Conservation (phyloP, 2,888 invertebrate species). For the Mechanitis messenoides region DNA sequence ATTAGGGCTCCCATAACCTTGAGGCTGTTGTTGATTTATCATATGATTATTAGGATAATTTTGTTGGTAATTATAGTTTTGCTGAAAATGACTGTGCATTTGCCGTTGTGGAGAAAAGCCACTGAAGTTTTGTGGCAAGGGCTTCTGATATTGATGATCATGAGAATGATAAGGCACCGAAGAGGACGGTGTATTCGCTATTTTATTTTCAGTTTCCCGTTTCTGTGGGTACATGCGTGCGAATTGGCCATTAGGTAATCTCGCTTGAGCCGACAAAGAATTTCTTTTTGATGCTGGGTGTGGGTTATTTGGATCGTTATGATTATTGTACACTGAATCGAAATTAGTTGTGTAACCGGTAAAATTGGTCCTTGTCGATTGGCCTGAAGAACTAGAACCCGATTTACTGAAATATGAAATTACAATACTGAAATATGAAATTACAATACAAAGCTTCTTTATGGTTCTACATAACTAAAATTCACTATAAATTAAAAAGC, state of each 20-base stretch:
- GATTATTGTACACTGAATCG: slow-evolving; percentile 67
- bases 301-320: slow-evolving; percentile 56
- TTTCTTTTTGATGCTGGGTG: slow-evolving; percentile 58
- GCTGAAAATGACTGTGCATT: slow-evolving; percentile 59
- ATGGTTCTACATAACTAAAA: background rate
- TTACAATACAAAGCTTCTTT: slow-evolving; percentile 2
- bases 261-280: slow-evolving; percentile 56
- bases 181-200: slow-evolving; percentile 37
- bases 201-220: slow-evolving; percentile 54
- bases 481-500: background rate
- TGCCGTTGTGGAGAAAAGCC: slow-evolving; percentile 62
- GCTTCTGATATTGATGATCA: slow-evolving; percentile 71
- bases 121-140: slow-evolving; percentile 50
- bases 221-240: slow-evolving; percentile 53
- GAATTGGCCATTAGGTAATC: slow-evolving; percentile 62
- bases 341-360: slow-evolving; percentile 68
- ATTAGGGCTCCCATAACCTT: slow-evolving; percentile 59
- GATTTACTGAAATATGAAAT: slow-evolving; percentile 62
- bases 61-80: slow-evolving; percentile 62
- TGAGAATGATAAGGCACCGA: slow-evolving; percentile 61
- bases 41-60: slow-evolving; percentile 58
- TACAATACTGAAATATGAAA: slow-evolving; percentile 49
- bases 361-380: slow-evolving; percentile 67
- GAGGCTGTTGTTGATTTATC: slow-evolving; percentile 50
- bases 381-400: slow-evolving; percentile 70